A percentile compares a stretch with the other conserved stretches of the same genome.
Conservation (phyloP, 2,888 invertebrate species). For the Tetragonula carbonaria region DNA sequence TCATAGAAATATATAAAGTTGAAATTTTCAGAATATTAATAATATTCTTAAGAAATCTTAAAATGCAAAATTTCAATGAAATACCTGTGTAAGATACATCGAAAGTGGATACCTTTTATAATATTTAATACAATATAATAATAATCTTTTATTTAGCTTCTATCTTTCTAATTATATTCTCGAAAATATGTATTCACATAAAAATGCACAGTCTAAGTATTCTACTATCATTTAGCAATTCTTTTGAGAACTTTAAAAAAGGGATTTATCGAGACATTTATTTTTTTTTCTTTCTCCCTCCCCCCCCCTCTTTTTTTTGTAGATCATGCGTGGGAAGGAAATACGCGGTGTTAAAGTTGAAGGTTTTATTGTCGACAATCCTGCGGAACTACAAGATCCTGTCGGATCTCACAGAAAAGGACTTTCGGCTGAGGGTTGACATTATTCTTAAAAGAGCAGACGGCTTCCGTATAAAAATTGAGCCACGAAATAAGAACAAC, state of each 20-base stretch:
- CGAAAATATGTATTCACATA: no score
- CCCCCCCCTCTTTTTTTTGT: background rate
- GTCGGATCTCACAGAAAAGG: conserved; percentile 88
- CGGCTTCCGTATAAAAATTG: conserved; percentile 90
- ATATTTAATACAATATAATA: background rate
- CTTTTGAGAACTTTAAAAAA: no score
- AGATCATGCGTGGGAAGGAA: conserved; percentile 89
- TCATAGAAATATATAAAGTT: no score
- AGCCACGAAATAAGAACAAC: conserved; percentile 86
- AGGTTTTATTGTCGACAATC: conserved; percentile 91
- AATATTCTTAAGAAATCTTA: no score
- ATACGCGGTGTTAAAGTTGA: conserved; percentile 92
- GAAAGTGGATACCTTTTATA: background rate
- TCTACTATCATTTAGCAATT: no score
- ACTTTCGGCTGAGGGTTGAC: conserved; percentile 90
- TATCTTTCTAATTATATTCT: no score
- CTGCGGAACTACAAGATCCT: conserved; percentile 89
- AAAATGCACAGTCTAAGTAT: no score
- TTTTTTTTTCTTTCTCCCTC: background rate
- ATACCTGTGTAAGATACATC: conserved; percentile 15
- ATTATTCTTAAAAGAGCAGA: conserved; percentile 91
- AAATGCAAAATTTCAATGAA: background rate
- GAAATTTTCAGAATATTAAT: no score
- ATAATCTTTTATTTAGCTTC: no score
- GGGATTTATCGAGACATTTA: no score